phyloP scores from a whole-genome alignment of 2,113 vertebrate species.

The Melanocharis versteri region DNA sequence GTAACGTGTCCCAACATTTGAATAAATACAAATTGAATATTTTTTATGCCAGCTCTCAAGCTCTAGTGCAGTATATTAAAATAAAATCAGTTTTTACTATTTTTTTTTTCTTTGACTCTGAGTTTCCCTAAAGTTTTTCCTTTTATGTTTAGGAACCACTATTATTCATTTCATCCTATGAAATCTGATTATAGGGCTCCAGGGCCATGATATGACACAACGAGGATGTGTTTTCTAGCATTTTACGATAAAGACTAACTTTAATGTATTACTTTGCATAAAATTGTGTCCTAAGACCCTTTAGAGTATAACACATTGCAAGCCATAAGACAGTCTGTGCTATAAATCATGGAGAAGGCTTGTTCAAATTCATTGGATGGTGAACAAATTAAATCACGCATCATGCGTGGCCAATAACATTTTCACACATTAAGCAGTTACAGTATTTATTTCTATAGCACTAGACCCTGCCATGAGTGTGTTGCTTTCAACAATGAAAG shows the following conservation, averaged over 20 bases:
- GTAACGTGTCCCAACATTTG: neutral
- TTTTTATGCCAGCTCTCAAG: neutral
- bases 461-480: neutral
- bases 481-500: neutral
- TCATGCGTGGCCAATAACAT: neutral
- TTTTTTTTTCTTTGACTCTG: neutral
- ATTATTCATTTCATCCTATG: neutral
- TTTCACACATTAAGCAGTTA: conserved; percentile 7
- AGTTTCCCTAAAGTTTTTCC: neutral
- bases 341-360: conserved; percentile 26
- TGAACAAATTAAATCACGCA: conserved; percentile 18
- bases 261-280: neutral
- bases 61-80: neutral
- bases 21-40: neutral
- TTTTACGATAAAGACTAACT: neutral
- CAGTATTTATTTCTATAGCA: neutral
- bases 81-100: neutral
- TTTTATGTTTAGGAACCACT: neutral
- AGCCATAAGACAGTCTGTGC: neutral
- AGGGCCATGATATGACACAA: neutral
- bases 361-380: conserved; percentile 2
- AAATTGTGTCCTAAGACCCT: neutral
- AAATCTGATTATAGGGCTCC: neutral
- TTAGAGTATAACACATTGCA: neutral
- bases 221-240: neutral